Evolutionary conservation across 1,140 invertebrate genomes (phyloP).

Genomic region (Episyrphus balteatus): DNA sequence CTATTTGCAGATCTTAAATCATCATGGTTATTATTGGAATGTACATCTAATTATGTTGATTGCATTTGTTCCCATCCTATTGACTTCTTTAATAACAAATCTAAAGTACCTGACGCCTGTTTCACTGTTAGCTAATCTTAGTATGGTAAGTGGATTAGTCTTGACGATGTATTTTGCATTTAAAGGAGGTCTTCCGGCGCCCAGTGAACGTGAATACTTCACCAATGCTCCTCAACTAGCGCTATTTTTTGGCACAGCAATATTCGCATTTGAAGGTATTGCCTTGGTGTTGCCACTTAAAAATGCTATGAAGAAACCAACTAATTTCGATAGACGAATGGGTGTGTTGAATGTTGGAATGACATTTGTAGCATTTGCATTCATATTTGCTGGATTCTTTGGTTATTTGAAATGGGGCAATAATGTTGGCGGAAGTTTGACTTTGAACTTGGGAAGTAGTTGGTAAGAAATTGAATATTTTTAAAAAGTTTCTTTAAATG

Average conservation of each 20-base stretch:
- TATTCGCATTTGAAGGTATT: constrained; percentile 72
- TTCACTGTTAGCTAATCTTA: constrained; percentile 58
- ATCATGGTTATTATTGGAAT: constrained; percentile 45
- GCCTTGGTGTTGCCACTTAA: constrained; percentile 74
- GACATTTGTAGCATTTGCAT: constrained; percentile 41
- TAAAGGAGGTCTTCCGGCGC: constrained; percentile 52
- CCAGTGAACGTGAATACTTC: constrained; percentile 42
- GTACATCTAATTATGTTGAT: constrained; percentile 60
- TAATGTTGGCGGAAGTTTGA: constrained; percentile 55
- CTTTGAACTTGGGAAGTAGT: constrained; percentile 49
- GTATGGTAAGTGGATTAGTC: constrained; percentile 53
- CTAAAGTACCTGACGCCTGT: constrained; percentile 62
- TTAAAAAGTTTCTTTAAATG: not conserved
- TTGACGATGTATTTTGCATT: constrained; percentile 60
- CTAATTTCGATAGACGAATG: constrained; percentile 57
- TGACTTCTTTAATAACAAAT: constrained; percentile 63
- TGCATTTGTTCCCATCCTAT: constrained; percentile 56
- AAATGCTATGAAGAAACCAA: constrained; percentile 77
- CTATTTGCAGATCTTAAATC: constrained; percentile 49
- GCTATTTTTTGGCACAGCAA: constrained; percentile 63
- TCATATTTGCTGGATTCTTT: constrained; percentile 69
- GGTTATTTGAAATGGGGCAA: constrained; percentile 76
- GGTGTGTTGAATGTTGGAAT: constrained; percentile 81
- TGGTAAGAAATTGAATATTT: constrained; percentile 18
- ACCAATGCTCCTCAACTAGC: constrained; percentile 49